These are phyloP conservation scores for Phenganax subtilis DNA, from an alignment of 92 coral and sea anemone genomes.

Conservation along the genomic window DNA sequence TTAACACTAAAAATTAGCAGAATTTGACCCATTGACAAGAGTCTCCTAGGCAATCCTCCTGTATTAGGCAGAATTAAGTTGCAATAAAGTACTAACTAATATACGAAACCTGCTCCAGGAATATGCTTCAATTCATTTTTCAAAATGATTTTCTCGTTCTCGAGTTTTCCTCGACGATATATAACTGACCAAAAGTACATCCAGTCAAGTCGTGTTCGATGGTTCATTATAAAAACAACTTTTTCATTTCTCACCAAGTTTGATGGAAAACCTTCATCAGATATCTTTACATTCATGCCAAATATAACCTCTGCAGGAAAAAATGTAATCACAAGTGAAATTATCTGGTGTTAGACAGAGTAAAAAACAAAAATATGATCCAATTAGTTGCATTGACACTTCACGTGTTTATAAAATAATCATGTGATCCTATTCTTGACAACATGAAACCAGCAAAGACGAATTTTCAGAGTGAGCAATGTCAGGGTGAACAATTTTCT, in stretches of 20 bases:
- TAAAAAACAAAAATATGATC: too few relatives aligned
- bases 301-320: constrained; percentile 62
- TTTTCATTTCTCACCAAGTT: constrained; percentile 50
- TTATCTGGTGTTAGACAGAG: too few relatives aligned
- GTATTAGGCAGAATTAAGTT: not conserved
- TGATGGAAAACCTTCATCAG: constrained; percentile 63
- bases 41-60: too few relatives aligned
- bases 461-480: too few relatives aligned
- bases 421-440: too few relatives aligned
- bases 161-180: constrained; percentile 71
- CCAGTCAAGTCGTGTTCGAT: constrained; percentile 96
- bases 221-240: constrained; percentile 82
- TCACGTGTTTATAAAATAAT: too few relatives aligned
- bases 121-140: constrained; percentile 79
- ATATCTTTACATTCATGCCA: constrained; percentile 65
- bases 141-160: constrained; percentile 83
- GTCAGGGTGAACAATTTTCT: too few relatives aligned
- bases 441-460: too few relatives aligned
- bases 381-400: too few relatives aligned
- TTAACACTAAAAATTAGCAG: not conserved
- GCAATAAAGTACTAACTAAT: too few relatives aligned
- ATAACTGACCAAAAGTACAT: constrained; percentile 83
- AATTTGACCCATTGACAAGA: too few relatives aligned
- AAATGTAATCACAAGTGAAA: not conserved
- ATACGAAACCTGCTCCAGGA: constrained; percentile 76